phyloP scores from a whole-genome alignment of 2,797 vertebrate genomes.

The Sternarchorhynchus goeldii region DNA sequence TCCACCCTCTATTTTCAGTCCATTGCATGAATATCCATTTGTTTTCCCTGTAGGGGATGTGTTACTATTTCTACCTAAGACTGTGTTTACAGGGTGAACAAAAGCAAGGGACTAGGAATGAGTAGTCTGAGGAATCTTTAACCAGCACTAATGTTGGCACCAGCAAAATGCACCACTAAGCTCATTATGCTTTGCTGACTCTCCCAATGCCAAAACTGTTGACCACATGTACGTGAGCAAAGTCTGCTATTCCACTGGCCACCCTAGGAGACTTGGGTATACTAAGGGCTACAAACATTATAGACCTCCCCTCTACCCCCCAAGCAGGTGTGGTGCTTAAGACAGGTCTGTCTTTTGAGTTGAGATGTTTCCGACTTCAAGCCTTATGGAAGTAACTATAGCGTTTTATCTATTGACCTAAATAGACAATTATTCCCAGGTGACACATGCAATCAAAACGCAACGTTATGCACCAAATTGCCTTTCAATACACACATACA shows the following conservation, averaged over 20 bases:
- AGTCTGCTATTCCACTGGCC: conserved; percentile 15
- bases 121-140: conserved; percentile 17
- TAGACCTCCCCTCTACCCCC: neutral
- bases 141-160: neutral
- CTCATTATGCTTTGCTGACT: conserved; percentile 61
- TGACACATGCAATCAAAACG: too few relatives aligned
- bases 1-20: too few relatives aligned
- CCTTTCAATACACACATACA: too few relatives aligned
- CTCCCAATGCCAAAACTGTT: conserved; percentile 57
- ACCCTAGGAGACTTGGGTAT: conserved; percentile 21
- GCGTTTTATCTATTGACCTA: too few relatives aligned
- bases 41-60: neutral
- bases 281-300: conserved; percentile 34
- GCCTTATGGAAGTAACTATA: too few relatives aligned
- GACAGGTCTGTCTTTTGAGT: neutral
- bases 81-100: neutral
- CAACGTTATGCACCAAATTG: too few relatives aligned
- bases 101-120: conserved; percentile 23
- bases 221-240: conserved; percentile 41
- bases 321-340: conserved; percentile 14
- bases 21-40: neutral
- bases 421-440: too few relatives aligned
- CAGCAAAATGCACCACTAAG: conserved; percentile 40
- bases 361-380: neutral
- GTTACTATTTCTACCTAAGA: neutral